A percentile compares a stretch with the other conserved stretches of the same genome.
These are phyloP conservation scores for Lasioglossum villosulum DNA, from an alignment of 2,888 invertebrate species.

Conservation along the genomic window DNA sequence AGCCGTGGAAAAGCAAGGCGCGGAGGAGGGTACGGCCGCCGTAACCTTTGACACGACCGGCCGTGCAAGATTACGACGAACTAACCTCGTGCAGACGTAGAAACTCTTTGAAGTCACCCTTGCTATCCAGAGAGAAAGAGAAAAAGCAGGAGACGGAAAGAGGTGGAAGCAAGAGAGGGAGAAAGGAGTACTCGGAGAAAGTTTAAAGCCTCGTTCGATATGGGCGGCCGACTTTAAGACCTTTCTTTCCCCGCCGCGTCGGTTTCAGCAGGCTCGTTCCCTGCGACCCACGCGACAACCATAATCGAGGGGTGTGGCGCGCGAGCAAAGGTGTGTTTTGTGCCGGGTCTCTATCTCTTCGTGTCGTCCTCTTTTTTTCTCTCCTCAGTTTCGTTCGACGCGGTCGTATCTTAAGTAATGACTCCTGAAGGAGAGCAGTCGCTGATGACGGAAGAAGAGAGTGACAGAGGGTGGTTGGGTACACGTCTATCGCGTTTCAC, in stretches of 20 bases:
- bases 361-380: constrained; percentile 27
- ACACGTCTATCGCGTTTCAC: constrained; percentile 65
- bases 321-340: constrained; percentile 60
- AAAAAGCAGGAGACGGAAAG: neutral
- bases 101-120: constrained; percentile 64
- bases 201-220: constrained; percentile 57
- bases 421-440: constrained; percentile 13
- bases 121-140: neutral
- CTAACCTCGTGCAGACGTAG: constrained; percentile 45
- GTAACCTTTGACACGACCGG: constrained; percentile 56
- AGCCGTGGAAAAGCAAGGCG: neutral
- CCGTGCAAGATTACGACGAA: constrained; percentile 57
- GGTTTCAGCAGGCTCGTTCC: constrained; percentile 37
- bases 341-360: constrained; percentile 44
- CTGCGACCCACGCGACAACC: constrained; percentile 60
- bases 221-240: constrained; percentile 60
- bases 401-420: constrained; percentile 67
- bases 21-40: neutral
- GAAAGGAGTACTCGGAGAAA: constrained; percentile 43
- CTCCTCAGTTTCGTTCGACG: constrained; percentile 25
- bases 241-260: constrained; percentile 46
- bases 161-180: neutral
- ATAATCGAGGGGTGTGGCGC: constrained; percentile 67
- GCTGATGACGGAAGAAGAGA: neutral
- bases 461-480: neutral